Conservation (phyloP, 1,140 invertebrate genomes). For the Anoplolepis gracilipes region DNA sequence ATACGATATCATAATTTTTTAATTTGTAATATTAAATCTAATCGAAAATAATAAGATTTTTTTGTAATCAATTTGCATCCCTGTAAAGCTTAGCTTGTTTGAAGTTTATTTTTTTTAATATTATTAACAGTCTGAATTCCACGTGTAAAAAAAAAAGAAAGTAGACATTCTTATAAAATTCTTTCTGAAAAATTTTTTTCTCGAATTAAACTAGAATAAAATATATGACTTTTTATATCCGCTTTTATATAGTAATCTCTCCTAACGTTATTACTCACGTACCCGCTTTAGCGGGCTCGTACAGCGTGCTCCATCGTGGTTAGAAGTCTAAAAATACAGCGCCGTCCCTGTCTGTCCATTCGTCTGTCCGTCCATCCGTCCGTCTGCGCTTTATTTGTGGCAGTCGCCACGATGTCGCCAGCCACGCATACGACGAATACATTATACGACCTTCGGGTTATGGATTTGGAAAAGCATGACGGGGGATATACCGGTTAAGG, state of each 20-base stretch:
- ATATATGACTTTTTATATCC: not conserved
- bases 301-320: slow-evolving; percentile 36
- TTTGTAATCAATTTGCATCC: not conserved
- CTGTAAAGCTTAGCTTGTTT: not conserved
- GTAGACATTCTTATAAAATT: not conserved
- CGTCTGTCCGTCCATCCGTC: slow-evolving; percentile 50
- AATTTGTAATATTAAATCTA: not conserved
- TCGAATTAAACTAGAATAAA: not conserved
- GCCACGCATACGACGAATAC: slow-evolving; percentile 42
- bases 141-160: not conserved
- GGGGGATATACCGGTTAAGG: slow-evolving; percentile 3
- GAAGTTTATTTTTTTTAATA: not conserved
- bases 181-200: not conserved
- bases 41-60: not conserved
- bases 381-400: slow-evolving; percentile 60
- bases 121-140: not conserved
- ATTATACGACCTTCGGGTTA: slow-evolving; percentile 71
- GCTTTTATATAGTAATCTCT: not conserved
- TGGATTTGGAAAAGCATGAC: slow-evolving; percentile 63
- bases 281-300: slow-evolving; percentile 18
- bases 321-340: slow-evolving; percentile 70
- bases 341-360: slow-evolving; percentile 53
- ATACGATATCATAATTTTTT: not conserved
- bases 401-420: slow-evolving; percentile 65
- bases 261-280: slow-evolving; percentile 31